phyloP scores from a whole-genome alignment of 1,140 invertebrate species.

The Nomia melanderi region DNA sequence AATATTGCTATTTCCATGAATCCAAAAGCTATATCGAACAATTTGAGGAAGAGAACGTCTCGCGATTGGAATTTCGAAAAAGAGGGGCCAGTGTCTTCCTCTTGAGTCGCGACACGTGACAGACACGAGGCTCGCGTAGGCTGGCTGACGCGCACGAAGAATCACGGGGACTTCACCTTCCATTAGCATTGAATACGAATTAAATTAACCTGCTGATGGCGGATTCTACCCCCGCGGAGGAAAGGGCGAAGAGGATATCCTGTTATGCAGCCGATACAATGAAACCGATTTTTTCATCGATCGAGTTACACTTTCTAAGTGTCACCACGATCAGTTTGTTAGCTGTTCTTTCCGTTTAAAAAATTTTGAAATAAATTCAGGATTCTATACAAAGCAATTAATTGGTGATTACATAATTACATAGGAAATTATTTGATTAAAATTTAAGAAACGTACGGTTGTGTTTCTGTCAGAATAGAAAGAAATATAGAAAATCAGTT shows the following conservation, averaged over 20 bases:
- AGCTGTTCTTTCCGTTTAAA: too few relatives aligned
- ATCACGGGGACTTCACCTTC: constrained; percentile 57
- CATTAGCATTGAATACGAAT: constrained; percentile 66
- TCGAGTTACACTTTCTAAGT: too few relatives aligned
- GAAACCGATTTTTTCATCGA: neutral
- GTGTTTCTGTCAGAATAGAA: too few relatives aligned
- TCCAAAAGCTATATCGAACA: neutral
- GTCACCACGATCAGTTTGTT: too few relatives aligned
- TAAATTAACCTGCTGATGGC: constrained; percentile 60
- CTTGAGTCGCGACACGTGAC: neutral
- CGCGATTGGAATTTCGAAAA: neutral
- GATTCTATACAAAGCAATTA: too few relatives aligned
- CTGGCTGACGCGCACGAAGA: constrained; percentile 43
- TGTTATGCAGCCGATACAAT: constrained; percentile 19
- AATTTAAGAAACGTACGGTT: too few relatives aligned
- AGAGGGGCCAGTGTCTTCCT: neutral
- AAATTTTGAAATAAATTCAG: too few relatives aligned
- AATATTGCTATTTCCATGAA: too few relatives aligned
- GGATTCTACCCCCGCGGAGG: constrained; percentile 34
- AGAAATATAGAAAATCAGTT: too few relatives aligned
- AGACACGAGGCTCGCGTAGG: constrained; percentile 53
- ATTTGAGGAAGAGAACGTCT: neutral
- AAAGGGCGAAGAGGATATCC: constrained; percentile 28
- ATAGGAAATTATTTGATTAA: too few relatives aligned
- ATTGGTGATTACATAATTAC: too few relatives aligned